Evolutionary conservation across 2,113 vertebrate species (phyloP), one percentile per base, ranked within the genome.

Genomic region (Melanerpes formicivorus): DNA sequence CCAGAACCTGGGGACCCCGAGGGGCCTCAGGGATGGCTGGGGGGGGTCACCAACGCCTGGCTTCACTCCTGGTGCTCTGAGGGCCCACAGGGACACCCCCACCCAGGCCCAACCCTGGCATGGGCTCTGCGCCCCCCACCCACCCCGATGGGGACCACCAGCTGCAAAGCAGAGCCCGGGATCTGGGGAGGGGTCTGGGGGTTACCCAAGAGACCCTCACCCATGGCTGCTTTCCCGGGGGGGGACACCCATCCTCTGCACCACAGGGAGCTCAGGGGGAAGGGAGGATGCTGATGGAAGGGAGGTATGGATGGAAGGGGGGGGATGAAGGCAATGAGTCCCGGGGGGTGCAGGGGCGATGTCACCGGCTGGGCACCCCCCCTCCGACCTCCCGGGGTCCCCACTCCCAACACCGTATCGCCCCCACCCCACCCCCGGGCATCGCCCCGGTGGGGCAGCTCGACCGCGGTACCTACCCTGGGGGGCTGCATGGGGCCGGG

Each of bases 401-500:
- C 46, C 46, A 19, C 46, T 48, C 46, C 46, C 18, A 42, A 19
- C 46, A 48, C 46, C 46, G 46, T 46, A 46, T 46, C 46, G 46
- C 32, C n/a, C n/a, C 62, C 72, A 18, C 44, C 26, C 22, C 32
- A 4, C 6, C 54, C 65, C 52, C 46, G 17, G 74, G 74, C 74
- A 48, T 60, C 17, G 9, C 74, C 54, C 72, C 44, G 30, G 14
- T 17, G 67, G 63, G 63, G 46, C n/a, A 34, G 79, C 78, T 75
- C 60, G 52, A 44, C 73, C 42, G 65, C 73, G 50, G 81, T 54
- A 84, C 88, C 55, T 80, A 85, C 88, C 88, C 67, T 46, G 75
- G 62, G 67, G 81, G 55, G 56, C 37, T 73, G 67, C 75, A 90
- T 73, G 81, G 81, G 30, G 42, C 87, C 64, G 42, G 56, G 48